phyloP scores from a whole-genome alignment of 2,113 vertebrate genomes.

The Corythoichthys intestinalis region DNA sequence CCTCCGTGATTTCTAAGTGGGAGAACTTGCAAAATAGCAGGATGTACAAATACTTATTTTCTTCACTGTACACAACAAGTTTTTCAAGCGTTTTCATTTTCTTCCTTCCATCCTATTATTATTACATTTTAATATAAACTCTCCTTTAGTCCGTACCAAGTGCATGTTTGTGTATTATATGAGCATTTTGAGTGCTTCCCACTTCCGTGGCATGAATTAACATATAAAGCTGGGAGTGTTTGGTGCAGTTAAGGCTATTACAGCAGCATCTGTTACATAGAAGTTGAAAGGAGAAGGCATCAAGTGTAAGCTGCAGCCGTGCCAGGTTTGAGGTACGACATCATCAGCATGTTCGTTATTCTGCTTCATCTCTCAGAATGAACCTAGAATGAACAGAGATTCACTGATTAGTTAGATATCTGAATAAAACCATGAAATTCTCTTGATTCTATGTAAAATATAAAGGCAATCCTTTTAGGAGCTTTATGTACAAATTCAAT shows the following conservation, averaged over 20 bases:
- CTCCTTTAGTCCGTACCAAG: slow-evolving; percentile 18
- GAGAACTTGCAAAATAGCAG: no score
- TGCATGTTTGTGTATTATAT: slow-evolving; percentile 39
- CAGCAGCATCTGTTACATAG: slow-evolving; percentile 13
- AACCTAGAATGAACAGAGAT: slow-evolving; percentile 58
- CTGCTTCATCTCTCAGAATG: slow-evolving; percentile 63
- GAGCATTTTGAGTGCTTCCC: slow-evolving; percentile 11
- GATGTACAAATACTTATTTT: no score
- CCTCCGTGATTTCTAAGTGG: no score
- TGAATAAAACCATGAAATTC: no score
- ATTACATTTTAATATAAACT: slow-evolving; percentile 11
- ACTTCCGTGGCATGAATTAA: slow-evolving; percentile 1
- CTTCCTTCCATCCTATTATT: neutral
- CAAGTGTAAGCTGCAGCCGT: slow-evolving; percentile 44
- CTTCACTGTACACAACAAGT: no score
- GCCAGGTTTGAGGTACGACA: neutral
- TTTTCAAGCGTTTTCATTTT: neutral
- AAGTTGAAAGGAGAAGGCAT: slow-evolving; percentile 49
- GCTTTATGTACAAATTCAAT: no score
- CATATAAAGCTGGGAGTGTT: slow-evolving; percentile 23
- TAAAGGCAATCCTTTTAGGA: no score
- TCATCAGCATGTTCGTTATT: slow-evolving; percentile 30
- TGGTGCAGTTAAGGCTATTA: slow-evolving; percentile 25
- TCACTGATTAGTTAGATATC: neutral
- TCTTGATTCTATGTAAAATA: no score